These are phyloP conservation scores for Halesus radiatus DNA, from an alignment of 1,140 invertebrate species.

Conservation along the genomic window DNA sequence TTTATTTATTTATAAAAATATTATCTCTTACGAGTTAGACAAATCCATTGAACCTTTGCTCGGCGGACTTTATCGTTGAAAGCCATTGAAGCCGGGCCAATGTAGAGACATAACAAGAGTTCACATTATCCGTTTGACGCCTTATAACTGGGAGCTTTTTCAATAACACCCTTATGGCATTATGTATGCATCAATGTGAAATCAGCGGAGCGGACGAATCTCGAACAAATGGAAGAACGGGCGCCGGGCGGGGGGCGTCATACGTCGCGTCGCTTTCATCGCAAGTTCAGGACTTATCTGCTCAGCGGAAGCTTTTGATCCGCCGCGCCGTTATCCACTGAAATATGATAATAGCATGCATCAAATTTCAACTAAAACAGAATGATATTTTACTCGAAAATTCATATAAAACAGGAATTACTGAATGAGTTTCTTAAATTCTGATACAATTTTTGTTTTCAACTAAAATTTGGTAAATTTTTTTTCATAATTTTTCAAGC, in stretches of 20 bases:
- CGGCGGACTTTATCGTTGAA: background rate
- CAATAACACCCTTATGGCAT: constrained; percentile 43
- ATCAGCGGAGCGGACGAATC: constrained; percentile 36
- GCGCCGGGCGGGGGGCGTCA: background rate
- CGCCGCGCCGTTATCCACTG: background rate
- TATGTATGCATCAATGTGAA: constrained; percentile 35
- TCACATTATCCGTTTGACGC: constrained; percentile 33
- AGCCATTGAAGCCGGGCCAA: background rate
- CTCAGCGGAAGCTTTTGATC: constrained; percentile 16
- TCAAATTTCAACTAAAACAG: background rate
- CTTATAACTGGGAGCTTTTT: constrained; percentile 29
- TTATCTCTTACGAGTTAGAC: background rate
- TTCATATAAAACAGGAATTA: background rate
- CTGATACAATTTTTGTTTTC: background rate
- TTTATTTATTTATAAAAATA: no score
- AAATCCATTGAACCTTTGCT: background rate
- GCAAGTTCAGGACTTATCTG: constrained; percentile 19
- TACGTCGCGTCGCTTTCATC: background rate
- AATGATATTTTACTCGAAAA: background rate
- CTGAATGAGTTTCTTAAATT: background rate
- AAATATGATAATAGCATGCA: constrained; percentile 12
- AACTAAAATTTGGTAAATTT: no score
- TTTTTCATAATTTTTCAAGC: no score
- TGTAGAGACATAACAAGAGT: constrained; percentile 15
- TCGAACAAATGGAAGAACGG: constrained; percentile 43